A percentile compares a stretch with the other conserved stretches of the same genome.
These are phyloP conservation scores for Forbesichthys papilliferus DNA, from an alignment of 2,113 vertebrate genomes.

Conservation along the genomic window DNA sequence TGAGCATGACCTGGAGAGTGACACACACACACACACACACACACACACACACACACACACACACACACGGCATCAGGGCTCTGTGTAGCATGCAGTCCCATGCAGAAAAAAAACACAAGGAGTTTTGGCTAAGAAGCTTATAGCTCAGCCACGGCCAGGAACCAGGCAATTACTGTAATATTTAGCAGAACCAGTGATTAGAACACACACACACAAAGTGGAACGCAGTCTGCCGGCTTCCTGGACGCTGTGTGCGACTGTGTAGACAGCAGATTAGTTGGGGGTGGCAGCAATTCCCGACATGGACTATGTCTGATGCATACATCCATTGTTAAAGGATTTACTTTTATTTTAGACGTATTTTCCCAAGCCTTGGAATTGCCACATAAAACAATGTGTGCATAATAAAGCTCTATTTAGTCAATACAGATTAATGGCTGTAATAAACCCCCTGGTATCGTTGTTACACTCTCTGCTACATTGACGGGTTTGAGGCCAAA, in stretches of 20 bases:
- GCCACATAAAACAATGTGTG: no score
- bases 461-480: slow-evolving; percentile 19
- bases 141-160: slow-evolving; percentile 48
- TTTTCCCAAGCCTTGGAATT: not conserved
- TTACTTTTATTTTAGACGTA: not conserved
- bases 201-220: slow-evolving; percentile 46
- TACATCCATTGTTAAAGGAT: not conserved
- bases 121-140: slow-evolving; percentile 55
- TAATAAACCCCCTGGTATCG: not conserved
- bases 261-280: slow-evolving; percentile 45
- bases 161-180: slow-evolving; percentile 62
- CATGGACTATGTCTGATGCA: not conserved
- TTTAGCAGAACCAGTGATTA: slow-evolving; percentile 60
- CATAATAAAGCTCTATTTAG: no score
- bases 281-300: slow-evolving; percentile 22
- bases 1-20: no score
- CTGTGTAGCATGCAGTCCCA: slow-evolving; percentile 39
- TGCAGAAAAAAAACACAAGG: slow-evolving; percentile 44
- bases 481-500: slow-evolving; percentile 23
- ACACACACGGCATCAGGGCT: slow-evolving; percentile 23
- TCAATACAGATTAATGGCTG: not conserved
- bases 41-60: no score
- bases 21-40: no score
- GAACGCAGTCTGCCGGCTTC: slow-evolving; percentile 35
- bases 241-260: not conserved